A percentile compares a stretch with the other conserved stretches of the same genome.
Conservation (phyloP, 1,140 invertebrate species). For the Conopomorpha cramerella region DNA sequence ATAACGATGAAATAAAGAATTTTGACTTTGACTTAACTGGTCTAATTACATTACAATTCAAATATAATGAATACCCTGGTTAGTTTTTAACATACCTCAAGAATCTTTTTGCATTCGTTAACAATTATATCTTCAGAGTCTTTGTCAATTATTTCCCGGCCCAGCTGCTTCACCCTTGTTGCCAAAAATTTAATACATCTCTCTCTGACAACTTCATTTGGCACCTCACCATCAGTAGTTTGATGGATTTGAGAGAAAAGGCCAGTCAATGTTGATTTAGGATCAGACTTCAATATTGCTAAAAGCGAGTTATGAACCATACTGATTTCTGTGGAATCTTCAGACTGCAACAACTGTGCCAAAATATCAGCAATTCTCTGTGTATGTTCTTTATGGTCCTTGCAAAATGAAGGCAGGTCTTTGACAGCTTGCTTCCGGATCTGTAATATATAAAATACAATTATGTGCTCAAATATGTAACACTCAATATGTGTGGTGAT, state of each 20-base stretch:
- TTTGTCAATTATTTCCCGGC: constrained; percentile 78
- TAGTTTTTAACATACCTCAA: constrained; percentile 70
- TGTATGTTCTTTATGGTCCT: constrained; percentile 82
- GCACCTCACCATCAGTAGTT: constrained; percentile 73
- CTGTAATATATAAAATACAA: constrained; percentile 54
- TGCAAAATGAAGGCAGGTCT: constrained; percentile 86
- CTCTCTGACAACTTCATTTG: constrained; percentile 80
- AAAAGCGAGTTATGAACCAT: constrained; percentile 74
- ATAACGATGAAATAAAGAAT: too few species aligned
- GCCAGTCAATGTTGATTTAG: constrained; percentile 76
- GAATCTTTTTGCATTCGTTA: constrained; percentile 84
- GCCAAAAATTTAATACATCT: constrained; percentile 87
- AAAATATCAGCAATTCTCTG: constrained; percentile 90
- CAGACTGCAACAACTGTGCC: constrained; percentile 85
- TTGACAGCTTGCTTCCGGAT: constrained; percentile 96
- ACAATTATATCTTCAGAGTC: constrained; percentile 88
- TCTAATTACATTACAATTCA: too few species aligned
- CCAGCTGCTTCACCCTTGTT: constrained; percentile 80
- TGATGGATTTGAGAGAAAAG: constrained; percentile 86
- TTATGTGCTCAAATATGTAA: neutral
- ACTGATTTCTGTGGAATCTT: constrained; percentile 80
- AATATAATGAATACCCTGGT: too few species aligned
- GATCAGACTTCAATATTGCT: constrained; percentile 64
- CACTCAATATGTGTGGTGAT: too few species aligned
- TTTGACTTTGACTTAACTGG: too few species aligned